These are phyloP conservation scores for Phyllotreta striolata DNA, from an alignment of 2,888 invertebrate genomes.

Conservation along the genomic window DNA sequence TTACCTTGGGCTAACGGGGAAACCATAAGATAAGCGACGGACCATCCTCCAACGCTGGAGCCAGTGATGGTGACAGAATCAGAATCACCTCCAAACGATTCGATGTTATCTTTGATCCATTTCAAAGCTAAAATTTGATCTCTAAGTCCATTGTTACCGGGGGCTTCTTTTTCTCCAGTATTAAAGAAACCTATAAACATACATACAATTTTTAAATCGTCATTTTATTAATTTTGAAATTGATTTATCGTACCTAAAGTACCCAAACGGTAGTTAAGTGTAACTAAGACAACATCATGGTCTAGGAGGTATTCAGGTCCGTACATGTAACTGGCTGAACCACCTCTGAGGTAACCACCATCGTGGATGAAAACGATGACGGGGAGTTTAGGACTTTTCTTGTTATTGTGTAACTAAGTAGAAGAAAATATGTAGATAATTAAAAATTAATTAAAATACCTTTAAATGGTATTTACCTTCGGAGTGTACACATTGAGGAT, in stretches of 20 bases:
- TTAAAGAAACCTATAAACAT: conserved; percentile 60
- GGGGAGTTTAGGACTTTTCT: conserved; percentile 60
- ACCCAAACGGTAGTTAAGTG: conserved; percentile 71
- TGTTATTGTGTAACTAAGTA: conserved; percentile 53
- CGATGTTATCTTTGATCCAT: conserved; percentile 74
- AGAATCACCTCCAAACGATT: conserved; percentile 74
- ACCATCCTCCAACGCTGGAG: conserved; percentile 63
- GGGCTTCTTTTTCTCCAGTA: conserved; percentile 71
- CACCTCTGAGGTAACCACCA: conserved; percentile 70
- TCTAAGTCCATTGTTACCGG: conserved; percentile 75
- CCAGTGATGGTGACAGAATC: conserved; percentile 71
- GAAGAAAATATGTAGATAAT: conserved; percentile 10
- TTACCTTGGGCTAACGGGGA: conserved; percentile 72
- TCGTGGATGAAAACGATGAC: conserved; percentile 75
- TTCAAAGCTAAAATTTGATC: conserved; percentile 73
- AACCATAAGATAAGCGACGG: conserved; percentile 64
- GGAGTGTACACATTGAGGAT: conserved; percentile 69
- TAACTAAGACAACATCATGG: conserved; percentile 70
- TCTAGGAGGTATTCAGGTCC: conserved; percentile 73
- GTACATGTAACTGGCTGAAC: conserved; percentile 66
- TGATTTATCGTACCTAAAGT: conserved; percentile 59
- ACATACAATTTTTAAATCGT: no score
- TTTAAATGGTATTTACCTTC: conserved; percentile 52
- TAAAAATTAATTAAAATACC: background rate
- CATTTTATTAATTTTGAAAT: no score